phyloP scores from a whole-genome alignment of 2,113 vertebrate genomes.

The Apodemus speciosus region DNA sequence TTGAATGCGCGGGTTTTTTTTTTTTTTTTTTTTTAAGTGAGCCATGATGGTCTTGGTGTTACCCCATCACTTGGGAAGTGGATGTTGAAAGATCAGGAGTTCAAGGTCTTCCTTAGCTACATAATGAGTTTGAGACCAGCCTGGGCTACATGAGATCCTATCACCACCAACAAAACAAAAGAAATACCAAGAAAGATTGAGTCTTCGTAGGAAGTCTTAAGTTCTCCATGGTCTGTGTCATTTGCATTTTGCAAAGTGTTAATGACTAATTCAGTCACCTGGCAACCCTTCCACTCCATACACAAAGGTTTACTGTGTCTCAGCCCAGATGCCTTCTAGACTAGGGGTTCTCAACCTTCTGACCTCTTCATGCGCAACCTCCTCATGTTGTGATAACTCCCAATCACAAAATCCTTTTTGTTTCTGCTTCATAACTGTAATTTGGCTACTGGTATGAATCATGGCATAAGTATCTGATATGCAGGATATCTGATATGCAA shows the following conservation, averaged over 20 bases:
- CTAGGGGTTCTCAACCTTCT: not conserved
- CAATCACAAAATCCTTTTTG: not conserved
- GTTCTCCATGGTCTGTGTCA: not conserved
- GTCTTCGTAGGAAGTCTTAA: not conserved
- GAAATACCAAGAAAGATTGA: not conserved
- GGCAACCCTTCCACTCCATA: not conserved
- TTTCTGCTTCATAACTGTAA: not conserved
- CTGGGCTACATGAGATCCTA: not conserved
- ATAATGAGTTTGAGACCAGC: not conserved
- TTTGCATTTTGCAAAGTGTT: not conserved
- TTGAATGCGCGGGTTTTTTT: not conserved
- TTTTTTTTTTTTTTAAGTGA: too few relatives aligned
- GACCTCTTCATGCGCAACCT: not conserved
- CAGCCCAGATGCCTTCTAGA: not conserved
- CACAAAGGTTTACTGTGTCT: not conserved
- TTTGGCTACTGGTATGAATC: not conserved
- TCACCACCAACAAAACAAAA: not conserved
- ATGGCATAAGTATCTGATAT: not conserved
- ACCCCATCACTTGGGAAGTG: not conserved
- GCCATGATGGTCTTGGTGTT: not conserved
- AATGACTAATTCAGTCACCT: not conserved
- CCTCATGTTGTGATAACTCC: not conserved
- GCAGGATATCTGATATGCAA: too few relatives aligned
- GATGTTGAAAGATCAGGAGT: not conserved
- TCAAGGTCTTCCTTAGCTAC: not conserved